Conservation (phyloP, 2,888 invertebrate species). For the Sacculina carcini region DNA sequence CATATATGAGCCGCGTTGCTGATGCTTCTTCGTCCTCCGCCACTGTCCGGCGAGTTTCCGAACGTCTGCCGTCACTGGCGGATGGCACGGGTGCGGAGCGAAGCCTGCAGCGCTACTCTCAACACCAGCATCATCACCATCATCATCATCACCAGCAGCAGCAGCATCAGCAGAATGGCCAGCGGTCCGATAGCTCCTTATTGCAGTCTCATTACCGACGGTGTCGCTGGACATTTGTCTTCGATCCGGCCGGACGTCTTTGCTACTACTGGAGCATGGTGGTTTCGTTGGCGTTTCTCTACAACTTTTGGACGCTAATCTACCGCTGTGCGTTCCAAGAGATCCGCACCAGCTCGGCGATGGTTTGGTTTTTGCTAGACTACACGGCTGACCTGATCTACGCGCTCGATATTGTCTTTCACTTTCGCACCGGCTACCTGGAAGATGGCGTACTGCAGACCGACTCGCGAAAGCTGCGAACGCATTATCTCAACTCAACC, state of each 20-base stretch:
- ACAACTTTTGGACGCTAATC: slow-evolving; percentile 94
- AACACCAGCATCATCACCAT: no score
- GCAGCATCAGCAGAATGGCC: slow-evolving; percentile 22
- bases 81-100: no score
- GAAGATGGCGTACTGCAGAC: slow-evolving; percentile 96
- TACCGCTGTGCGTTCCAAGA: slow-evolving; percentile 97
- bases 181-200: slow-evolving; percentile 18
- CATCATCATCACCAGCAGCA: slow-evolving; percentile 24
- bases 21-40: no score
- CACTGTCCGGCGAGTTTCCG: no score
- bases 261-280: slow-evolving; percentile 96
- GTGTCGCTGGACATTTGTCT: slow-evolving; percentile 74
- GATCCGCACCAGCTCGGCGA: slow-evolving; percentile 31
- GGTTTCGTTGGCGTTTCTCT: slow-evolving; percentile 79
- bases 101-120: no score
- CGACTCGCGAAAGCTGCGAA: slow-evolving; percentile 67
- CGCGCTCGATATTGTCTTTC: slow-evolving; percentile 82
- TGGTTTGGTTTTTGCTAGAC: slow-evolving; percentile 40
- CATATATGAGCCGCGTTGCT: slow-evolving; percentile 38
- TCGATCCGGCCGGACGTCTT: slow-evolving; percentile 87
- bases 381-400: slow-evolving; percentile 90
- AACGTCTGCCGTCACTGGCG: no score
- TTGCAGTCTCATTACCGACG: slow-evolving; percentile 34
- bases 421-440: slow-evolving; percentile 76
- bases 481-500: slow-evolving; percentile 93